These are phyloP conservation scores for Aleadryas rufinucha DNA, from an alignment of 2,113 vertebrate genomes.

Conservation along the genomic window DNA sequence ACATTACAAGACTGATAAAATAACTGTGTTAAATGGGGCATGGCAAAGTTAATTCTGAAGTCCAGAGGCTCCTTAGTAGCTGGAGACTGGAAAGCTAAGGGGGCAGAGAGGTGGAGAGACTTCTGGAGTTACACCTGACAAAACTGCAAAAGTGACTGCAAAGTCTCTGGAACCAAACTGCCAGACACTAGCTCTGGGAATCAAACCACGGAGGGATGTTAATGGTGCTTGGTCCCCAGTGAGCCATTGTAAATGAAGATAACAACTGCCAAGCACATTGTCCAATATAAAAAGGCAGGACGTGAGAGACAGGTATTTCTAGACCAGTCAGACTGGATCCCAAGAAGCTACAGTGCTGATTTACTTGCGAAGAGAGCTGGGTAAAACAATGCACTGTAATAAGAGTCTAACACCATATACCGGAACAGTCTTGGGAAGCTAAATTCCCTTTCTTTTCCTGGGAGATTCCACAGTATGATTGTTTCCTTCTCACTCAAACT, in stretches of 20 bases:
- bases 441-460: constrained; percentile 6
- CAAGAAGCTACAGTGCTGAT: neutral
- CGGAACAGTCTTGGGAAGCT: neutral
- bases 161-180: neutral
- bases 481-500: neutral
- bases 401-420: neutral
- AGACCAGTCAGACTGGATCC: neutral
- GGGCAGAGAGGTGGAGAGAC: neutral
- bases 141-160: neutral
- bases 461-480: neutral
- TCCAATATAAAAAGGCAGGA: neutral
- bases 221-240: neutral
- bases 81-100: neutral
- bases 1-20: neutral
- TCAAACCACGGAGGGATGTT: neutral
- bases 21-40: neutral
- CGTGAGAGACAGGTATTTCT: accelerated
- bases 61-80: neutral
- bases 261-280: neutral
- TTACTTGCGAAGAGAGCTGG: neutral
- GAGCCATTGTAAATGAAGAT: neutral
- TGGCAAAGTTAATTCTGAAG: neutral
- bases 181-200: neutral
- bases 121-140: neutral
- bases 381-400: neutral